Conservation (phyloP, 2,888 invertebrate genomes). For the Amaurobius ferox region DNA sequence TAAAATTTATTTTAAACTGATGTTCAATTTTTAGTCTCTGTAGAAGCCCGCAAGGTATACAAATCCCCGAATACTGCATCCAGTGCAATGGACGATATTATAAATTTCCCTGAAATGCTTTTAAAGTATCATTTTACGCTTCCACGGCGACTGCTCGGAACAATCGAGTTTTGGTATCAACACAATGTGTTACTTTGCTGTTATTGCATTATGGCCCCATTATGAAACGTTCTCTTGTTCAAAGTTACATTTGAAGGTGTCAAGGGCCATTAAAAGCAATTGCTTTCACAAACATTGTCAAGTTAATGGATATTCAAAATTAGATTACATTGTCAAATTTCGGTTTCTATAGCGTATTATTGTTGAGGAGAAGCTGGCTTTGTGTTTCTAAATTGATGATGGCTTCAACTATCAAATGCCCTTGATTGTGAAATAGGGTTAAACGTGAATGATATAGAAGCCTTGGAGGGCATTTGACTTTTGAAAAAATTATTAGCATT, state of each 20-base stretch:
- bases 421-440: not conserved
- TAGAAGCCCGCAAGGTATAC: no score
- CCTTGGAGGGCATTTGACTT: no score
- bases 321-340: not conserved
- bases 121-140: slow-evolving; percentile 5
- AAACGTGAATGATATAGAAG: no score
- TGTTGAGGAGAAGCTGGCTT: not conserved
- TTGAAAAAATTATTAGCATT: no score
- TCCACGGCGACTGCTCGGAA: not conserved
- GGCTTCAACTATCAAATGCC: not conserved
- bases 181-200: not conserved
- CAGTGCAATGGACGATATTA: no score
- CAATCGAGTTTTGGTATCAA: not conserved
- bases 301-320: slow-evolving; percentile 5
- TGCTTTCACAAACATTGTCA: not conserved
- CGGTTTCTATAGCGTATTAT: not conserved
- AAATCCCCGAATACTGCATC: no score
- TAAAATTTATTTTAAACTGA: no score
- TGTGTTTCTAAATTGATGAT: not conserved
- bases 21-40: no score
- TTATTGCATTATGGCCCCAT: not conserved
- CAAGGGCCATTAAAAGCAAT: not conserved
- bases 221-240: not conserved
- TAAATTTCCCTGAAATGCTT: not conserved
- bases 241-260: not conserved